Evolutionary conservation across 2,113 vertebrate genomes (phyloP), one percentile per base, ranked within the genome.

Genomic region (Thunnus thynnus): DNA sequence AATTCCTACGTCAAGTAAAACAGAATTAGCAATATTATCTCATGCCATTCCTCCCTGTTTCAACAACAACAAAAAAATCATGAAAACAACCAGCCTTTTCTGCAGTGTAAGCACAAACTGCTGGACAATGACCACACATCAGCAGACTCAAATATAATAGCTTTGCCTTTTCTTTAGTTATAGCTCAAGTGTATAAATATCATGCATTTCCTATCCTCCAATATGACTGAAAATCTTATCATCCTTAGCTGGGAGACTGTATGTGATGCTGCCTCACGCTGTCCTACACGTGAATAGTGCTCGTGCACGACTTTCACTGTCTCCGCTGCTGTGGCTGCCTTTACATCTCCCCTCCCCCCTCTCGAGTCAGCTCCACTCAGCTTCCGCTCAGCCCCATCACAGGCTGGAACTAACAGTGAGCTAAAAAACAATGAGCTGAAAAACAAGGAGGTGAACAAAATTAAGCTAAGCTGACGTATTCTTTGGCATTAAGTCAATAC

Each of bases 211-310:
- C 41, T 47, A 58, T 69, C 36, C 32, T 52, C 13, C 57, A 48
- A 27, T 50, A 73, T 60, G 9, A 78, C 41, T 69, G 69, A 80
- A 22, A 93, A 86, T 27, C 57, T 22, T 77, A 77, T 74, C 12
- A 30, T 90, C 76, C 48, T 62, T 36, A 30, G 62, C 78, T 16
- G 20, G 36, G 52, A 1, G 20, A 25, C 41, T 54, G 58, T 48
- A 61, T 66, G 69, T 30, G 80, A 88, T 82, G 86, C 82, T 63
- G 83, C 74, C 82, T 94, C 93, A 94, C 92, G 80, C 91, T 90
- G 86, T 77, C 48, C 46, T 80, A 73, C 93, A 95, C 87, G 92
- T 94, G 94, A 92, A 71, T 11, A n/a, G 30, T 47, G 81, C 87
- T 78, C 60, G 25, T 86, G 83, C 83, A 62, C 32, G 25, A 89